Evolutionary conservation across 2,888 invertebrate genomes (phyloP).

Genomic region (Andrena praecox): DNA sequence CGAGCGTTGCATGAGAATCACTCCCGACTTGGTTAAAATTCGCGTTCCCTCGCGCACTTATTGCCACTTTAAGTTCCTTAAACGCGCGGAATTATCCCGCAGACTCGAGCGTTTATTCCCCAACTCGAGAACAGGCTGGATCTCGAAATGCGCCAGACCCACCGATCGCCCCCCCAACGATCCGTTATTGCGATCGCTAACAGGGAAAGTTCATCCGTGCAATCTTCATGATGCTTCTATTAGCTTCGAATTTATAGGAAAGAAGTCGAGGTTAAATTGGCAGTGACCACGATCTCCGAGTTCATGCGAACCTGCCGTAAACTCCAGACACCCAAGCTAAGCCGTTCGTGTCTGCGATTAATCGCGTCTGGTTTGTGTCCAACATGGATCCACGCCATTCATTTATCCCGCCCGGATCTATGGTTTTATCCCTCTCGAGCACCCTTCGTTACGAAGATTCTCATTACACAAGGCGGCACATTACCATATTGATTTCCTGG

Average conservation of each 20-base stretch:
- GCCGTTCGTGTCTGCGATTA: conserved; percentile 75
- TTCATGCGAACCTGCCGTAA: conserved; percentile 34
- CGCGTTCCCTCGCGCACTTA: conserved; percentile 59
- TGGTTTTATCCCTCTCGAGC: conserved; percentile 61
- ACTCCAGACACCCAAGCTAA: conserved; percentile 70
- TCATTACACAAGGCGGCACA: conserved; percentile 79
- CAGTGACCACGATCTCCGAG: conserved; percentile 60
- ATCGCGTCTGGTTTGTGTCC: conserved; percentile 69
- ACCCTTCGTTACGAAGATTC: conserved; percentile 71
- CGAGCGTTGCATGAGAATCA: conserved; percentile 68
- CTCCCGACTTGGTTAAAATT: conserved; percentile 46
- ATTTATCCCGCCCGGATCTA: conserved; percentile 49
- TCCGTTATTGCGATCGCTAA: conserved; percentile 17
- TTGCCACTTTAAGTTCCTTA: conserved; percentile 60
- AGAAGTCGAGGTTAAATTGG: conserved; percentile 62
- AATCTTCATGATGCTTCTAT: conserved; percentile 38
- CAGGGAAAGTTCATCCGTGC: conserved; percentile 41
- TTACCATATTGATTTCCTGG: conserved; percentile 81
- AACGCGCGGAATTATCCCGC: conserved; percentile 61
- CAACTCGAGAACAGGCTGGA: conserved; percentile 22
- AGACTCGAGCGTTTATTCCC: conserved; percentile 42
- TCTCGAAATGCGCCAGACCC: background rate
- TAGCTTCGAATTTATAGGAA: conserved; percentile 35
- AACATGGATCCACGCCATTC: conserved; percentile 58
- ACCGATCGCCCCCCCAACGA: conserved; percentile 13